Conservation (phyloP, 2,797 vertebrate species). For the Oryzias dopingdopingensis region DNA sequence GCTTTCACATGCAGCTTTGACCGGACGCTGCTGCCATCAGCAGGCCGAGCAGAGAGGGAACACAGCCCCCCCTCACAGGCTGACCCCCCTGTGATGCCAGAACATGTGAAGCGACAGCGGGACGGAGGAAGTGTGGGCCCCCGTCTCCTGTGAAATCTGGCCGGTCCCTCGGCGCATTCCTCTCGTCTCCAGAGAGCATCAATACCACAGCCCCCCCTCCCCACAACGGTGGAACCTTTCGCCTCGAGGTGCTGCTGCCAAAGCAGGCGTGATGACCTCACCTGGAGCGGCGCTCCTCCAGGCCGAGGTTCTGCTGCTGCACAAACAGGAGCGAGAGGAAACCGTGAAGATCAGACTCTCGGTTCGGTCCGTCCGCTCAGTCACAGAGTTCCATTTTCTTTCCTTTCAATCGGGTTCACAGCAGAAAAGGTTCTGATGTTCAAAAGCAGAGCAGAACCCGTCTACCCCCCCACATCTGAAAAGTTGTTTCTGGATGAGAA, state of each 20-base stretch:
- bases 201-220: constrained; percentile 27
- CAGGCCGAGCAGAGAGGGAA: constrained; percentile 7
- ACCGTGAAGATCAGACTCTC: too few species aligned
- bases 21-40: constrained; percentile 49
- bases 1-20: constrained; percentile 25
- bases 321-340: too few species aligned
- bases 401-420: too few species aligned
- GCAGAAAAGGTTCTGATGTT: too few species aligned
- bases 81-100: constrained; percentile 1
- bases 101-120: constrained; percentile 21
- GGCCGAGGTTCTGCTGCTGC: too few species aligned
- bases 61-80: constrained; percentile 2
- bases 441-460: too few species aligned
- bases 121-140: constrained; percentile 20
- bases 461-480: too few species aligned
- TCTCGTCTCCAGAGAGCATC: constrained; percentile 38
- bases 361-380: too few species aligned
- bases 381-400: too few species aligned
- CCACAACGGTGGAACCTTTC: constrained; percentile 30
- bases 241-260: constrained; percentile 22
- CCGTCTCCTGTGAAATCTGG: constrained; percentile 7
- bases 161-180: background rate
- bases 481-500: too few species aligned
- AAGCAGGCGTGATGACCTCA: background rate
- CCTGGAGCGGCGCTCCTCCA: too few species aligned